These are phyloP conservation scores for Rhadinocentrus ornatus DNA, from an alignment of 2,797 vertebrate species.

Conservation along the genomic window DNA sequence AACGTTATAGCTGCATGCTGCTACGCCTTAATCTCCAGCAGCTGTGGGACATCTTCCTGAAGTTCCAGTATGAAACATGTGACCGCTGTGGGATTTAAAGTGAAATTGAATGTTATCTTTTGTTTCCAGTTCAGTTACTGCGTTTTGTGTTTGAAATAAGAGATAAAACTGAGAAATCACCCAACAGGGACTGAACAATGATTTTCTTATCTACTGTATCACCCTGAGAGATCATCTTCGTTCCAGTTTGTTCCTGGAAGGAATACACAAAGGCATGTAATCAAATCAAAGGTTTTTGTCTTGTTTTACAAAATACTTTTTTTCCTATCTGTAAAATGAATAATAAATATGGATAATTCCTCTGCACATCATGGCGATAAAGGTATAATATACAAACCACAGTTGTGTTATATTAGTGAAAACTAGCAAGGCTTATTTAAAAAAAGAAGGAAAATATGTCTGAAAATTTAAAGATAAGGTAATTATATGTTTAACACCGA, in stretches of 20 bases:
- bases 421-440: too few species aligned
- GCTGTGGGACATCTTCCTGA: constrained; percentile 44
- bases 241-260: constrained; percentile 75
- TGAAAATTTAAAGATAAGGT: not conserved
- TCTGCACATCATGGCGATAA: not conserved
- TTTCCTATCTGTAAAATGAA: constrained; percentile 56
- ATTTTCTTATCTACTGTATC: constrained; percentile 75
- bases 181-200: constrained; percentile 61
- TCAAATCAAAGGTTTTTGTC: constrained; percentile 63
- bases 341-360: constrained; percentile 44
- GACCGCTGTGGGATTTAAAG: constrained; percentile 61
- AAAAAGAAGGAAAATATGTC: not conserved
- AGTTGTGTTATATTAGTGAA: not conserved
- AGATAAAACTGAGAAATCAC: constrained; percentile 64
- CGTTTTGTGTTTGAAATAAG: constrained; percentile 52
- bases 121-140: constrained; percentile 44
- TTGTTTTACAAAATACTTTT: constrained; percentile 36
- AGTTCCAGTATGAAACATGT: constrained; percentile 43
- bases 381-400: constrained; percentile 4
- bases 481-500: not conserved
- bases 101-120: constrained; percentile 69
- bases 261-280: constrained; percentile 67
- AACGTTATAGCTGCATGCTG: constrained; percentile 24
- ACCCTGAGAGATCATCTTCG: constrained; percentile 74
- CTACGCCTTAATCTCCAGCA: constrained; percentile 52